phyloP scores from a whole-genome alignment of 2,888 invertebrate species.

The Ichneumoninae sp. region DNA sequence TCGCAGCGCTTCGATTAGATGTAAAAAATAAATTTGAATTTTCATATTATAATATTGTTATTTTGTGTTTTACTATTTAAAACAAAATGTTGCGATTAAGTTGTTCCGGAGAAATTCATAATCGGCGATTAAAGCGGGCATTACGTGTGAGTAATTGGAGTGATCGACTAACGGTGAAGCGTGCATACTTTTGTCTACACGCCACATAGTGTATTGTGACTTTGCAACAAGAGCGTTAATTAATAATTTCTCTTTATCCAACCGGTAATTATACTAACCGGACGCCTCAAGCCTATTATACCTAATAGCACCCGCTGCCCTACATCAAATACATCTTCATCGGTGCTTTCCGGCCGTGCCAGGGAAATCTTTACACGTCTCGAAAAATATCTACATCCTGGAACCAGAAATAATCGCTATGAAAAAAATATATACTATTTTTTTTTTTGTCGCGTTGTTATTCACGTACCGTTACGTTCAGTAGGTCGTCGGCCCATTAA shows the following conservation, averaged over 20 bases:
- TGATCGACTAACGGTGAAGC: not conserved
- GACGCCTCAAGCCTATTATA: conserved; percentile 32
- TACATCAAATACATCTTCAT: conserved; percentile 36
- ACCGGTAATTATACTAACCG: conserved; percentile 14
- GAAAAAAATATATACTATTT: conserved; percentile 5
- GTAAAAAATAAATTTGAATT: too few species aligned
- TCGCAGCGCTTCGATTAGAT: not conserved
- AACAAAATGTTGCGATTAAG: not conserved
- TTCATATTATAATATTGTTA: not conserved
- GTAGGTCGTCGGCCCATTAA: conserved; percentile 34
- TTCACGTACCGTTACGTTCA: conserved; percentile 34
- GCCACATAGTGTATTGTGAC: not conserved
- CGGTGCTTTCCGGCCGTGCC: conserved; percentile 8
- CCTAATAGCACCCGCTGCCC: conserved; percentile 47
- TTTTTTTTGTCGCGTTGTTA: conserved; percentile 19
- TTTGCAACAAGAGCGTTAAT: conserved; percentile 31
- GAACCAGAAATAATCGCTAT: conserved; percentile 11
- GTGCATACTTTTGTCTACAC: not conserved
- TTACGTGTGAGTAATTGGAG: conserved; percentile 2
- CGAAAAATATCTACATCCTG: conserved; percentile 19
- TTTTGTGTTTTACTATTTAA: not conserved
- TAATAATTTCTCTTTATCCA: conserved; percentile 41
- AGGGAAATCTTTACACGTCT: not conserved
- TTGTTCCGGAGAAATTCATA: not conserved
- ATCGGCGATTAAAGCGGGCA: not conserved